phyloP scores from a whole-genome alignment of 2,797 vertebrate genomes.

The Tokudaia tokunoshimensis region DNA sequence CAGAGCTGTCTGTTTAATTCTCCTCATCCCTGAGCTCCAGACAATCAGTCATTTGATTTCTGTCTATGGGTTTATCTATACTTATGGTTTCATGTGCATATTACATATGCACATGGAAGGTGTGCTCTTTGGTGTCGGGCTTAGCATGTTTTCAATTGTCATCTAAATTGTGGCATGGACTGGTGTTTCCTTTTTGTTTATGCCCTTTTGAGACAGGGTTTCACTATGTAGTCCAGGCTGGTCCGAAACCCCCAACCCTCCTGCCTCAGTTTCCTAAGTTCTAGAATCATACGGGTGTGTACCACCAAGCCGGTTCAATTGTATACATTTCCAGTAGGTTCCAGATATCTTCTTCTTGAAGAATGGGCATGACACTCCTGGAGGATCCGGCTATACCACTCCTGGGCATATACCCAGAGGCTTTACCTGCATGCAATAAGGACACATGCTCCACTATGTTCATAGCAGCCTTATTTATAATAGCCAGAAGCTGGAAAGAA shows the following conservation, averaged over 20 bases:
- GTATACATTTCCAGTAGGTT: neutral
- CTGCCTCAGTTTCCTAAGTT: neutral
- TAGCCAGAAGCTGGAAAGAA: no score
- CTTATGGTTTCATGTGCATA: no score
- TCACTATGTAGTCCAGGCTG: neutral
- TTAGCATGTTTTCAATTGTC: neutral
- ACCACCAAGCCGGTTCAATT: neutral
- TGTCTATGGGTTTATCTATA: neutral
- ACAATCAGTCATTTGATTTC: neutral
- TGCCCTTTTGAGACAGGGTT: neutral
- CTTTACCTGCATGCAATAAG: no score
- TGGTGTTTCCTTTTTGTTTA: neutral
- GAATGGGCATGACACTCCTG: no score
- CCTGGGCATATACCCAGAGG: no score
- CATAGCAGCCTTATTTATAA: no score
- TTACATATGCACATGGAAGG: no score
- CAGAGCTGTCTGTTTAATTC: neutral
- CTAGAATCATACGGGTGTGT: neutral
- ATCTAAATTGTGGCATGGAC: neutral
- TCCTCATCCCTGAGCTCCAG: neutral
- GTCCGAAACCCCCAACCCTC: neutral
- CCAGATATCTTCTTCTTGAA: neutral
- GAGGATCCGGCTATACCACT: no score
- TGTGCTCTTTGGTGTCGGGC: neutral
- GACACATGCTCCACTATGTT: no score